Base-by-base conservation (phyloP, 2,888 invertebrate species). In the Fabriciana adippe region DNA sequence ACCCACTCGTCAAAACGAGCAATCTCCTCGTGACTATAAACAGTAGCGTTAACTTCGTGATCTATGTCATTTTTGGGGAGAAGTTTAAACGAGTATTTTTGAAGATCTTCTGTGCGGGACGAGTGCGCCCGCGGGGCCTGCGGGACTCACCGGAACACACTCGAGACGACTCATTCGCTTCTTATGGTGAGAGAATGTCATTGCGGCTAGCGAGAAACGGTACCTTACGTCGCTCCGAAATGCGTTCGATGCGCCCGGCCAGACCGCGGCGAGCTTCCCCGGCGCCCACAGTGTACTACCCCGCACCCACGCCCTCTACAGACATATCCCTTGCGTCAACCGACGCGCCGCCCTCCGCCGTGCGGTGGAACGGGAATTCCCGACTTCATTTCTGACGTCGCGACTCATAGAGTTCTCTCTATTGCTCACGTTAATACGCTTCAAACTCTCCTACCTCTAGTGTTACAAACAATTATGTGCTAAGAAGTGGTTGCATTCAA, bases 61-160 rank as follows among this genome's bases (percentile, higher is more conserved):
- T 99, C 78, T 99, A 99, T 92, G 98, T 99, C 74, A 98, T 98
- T 75, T 99, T 99, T 86, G 99, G 99, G 1, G 97, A 99, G 85
- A 99, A 99, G 86, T 99, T 99, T 92, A 97, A 97, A 84, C 94
- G 97, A 71, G 95, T 98, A 74, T 97, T 98, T 86, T 89, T 97
- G 75, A 93, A 95, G 86, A 93, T 96, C 87, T 96, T 96, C 92
- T 96, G 96, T 88, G 95, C 95, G 76, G 89, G 93, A 56, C 90
- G 91, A 16, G 85, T 93, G 75, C 92, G 94, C 67, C 94, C 94
- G 56, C 76, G 74, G 14, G 73, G 75, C 45, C 71, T 76, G 94
- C 95, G 81, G 93, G 96, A 77, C 95, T 97, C 89, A 82, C 94
- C 80, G 88, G 95, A 85, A 70, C 83, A 91, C 78, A 96, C 96